Evolutionary conservation across 2,888 invertebrate genomes (phyloP).

Genomic region (Blastobasis adustella): DNA sequence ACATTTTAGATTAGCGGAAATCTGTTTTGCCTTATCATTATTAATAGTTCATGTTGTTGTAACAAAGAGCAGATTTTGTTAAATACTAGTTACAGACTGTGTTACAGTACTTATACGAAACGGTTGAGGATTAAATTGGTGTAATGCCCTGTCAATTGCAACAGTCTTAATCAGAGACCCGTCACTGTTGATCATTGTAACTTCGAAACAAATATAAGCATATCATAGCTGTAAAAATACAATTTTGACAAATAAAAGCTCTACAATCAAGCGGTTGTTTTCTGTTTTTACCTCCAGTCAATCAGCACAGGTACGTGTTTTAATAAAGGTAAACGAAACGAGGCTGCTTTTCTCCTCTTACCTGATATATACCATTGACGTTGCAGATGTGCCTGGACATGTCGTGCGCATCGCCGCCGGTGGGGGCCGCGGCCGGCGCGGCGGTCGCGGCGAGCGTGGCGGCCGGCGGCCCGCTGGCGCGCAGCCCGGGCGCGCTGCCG

Average conservation of each 20-base stretch:
- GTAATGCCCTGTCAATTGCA: conserved; percentile 67
- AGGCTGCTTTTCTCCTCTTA: not conserved
- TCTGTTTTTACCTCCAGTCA: conserved; percentile 31
- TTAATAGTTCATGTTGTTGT: conserved; percentile 61
- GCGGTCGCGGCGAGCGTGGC: conserved; percentile 41
- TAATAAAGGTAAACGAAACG: not conserved
- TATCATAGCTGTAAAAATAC: conserved; percentile 94
- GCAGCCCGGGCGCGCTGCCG: conserved; percentile 52
- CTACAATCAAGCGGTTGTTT: conserved; percentile 71
- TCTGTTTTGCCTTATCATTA: conserved; percentile 73
- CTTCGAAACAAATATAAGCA: conserved; percentile 88
- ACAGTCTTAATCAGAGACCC: conserved; percentile 54
- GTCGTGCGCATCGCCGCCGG: conserved; percentile 45
- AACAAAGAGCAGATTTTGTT: conserved; percentile 67
- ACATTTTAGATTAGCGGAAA: conserved; percentile 69
- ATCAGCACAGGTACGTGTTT: conserved; percentile 24
- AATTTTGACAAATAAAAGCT: conserved; percentile 89
- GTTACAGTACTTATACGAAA: conserved; percentile 49
- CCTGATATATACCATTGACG: too few relatives aligned
- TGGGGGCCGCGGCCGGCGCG: conserved; percentile 45
- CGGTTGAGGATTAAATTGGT: conserved; percentile 53
- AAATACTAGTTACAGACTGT: conserved; percentile 53
- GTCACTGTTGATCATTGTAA: conserved; percentile 77
- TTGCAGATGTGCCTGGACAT: conserved; percentile 65
- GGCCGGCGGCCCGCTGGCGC: conserved; percentile 48